Conservation (phyloP, 2,888 invertebrate species). For the Drosophila imparisetae region DNA sequence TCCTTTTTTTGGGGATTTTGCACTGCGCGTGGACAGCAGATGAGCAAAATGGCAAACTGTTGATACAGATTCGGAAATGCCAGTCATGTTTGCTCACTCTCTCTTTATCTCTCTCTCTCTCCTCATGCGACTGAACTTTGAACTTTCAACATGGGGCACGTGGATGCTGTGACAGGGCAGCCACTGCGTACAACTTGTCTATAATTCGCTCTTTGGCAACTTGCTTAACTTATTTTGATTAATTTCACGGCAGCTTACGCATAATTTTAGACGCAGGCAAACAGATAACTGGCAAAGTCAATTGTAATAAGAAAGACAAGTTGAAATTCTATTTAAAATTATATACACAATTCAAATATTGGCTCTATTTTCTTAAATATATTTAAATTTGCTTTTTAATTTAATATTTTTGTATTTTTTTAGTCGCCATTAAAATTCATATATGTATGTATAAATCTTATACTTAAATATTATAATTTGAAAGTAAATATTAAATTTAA, state of each 20-base stretch:
- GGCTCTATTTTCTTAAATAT: not conserved
- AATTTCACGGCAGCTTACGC: slow-evolving; percentile 42
- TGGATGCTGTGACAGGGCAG: not conserved
- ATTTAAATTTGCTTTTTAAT: not conserved
- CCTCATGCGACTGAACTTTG: slow-evolving; percentile 70
- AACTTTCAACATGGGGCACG: slow-evolving; percentile 53
- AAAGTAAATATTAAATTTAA: not conserved
- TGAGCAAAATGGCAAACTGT: slow-evolving; percentile 70
- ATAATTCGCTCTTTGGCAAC: slow-evolving; percentile 5
- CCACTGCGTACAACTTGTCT: not conserved
- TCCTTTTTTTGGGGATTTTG: slow-evolving; percentile 52
- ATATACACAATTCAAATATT: not conserved
- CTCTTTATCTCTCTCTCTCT: slow-evolving; percentile 19
- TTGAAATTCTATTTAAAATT: not conserved
- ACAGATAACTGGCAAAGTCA: not conserved
- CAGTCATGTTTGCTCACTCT: slow-evolving; percentile 50
- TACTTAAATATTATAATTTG: too few species aligned
- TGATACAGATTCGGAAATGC: slow-evolving; percentile 64
- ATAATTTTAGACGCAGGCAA: slow-evolving; percentile 17
- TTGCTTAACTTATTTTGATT: slow-evolving; percentile 37
- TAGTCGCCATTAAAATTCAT: not conserved
- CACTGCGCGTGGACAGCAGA: slow-evolving; percentile 21
- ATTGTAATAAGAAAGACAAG: slow-evolving; percentile 1
- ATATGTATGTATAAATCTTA: not conserved
- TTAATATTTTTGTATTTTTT: not conserved